Conservation (phyloP, 2,113 vertebrate species). For the Leiothrix lutea region DNA sequence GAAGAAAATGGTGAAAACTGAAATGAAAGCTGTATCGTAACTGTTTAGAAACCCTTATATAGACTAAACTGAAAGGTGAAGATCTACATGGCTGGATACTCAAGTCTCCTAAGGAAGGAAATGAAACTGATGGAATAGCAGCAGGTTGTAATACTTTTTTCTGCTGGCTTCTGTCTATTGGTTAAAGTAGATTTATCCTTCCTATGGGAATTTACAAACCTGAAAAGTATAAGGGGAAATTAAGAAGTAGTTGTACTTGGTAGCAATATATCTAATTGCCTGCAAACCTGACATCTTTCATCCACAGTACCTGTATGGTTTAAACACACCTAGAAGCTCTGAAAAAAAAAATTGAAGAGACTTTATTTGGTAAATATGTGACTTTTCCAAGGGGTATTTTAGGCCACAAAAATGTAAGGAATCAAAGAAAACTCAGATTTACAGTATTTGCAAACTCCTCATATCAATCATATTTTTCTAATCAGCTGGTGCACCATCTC, state of each 20-base stretch:
- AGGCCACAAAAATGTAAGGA: neutral
- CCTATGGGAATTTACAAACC: neutral
- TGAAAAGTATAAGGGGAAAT: conserved; percentile 17
- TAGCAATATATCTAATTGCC: neutral
- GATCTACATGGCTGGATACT: neutral
- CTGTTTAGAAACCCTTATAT: neutral
- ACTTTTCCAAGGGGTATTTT: neutral
- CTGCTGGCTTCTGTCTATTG: neutral
- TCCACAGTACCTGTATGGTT: neutral
- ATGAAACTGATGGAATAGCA: neutral
- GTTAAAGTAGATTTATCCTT: conserved; percentile 19
- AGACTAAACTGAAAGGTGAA: neutral
- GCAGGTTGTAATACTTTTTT: neutral
- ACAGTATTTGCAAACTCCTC: neutral
- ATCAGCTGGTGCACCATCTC: neutral
- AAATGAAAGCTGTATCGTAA: neutral
- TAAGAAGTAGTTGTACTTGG: neutral
- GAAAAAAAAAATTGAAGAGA: neutral
- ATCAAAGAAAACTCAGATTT: neutral
- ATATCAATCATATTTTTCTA: neutral
- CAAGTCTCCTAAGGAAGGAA: neutral
- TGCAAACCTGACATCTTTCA: neutral
- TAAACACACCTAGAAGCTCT: neutral
- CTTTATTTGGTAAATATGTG: neutral
- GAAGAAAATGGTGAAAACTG: neutral